Base-by-base conservation (phyloP, 2,797 vertebrate genomes). In the Lophotriccus pileatus region DNA sequence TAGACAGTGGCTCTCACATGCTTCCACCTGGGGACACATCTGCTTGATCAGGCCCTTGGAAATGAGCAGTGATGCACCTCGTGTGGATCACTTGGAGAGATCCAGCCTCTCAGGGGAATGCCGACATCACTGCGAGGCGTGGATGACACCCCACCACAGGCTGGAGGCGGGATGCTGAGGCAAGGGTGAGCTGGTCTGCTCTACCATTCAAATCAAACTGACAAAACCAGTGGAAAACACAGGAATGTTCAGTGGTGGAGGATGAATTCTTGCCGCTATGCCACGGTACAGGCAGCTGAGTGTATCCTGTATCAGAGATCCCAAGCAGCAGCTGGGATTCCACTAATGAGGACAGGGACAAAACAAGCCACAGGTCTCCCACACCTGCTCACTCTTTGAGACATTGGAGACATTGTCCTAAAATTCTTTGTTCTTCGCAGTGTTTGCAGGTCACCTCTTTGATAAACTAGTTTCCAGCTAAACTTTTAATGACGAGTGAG, bases 401-500 rank as follows among this genome's bases (percentile, higher is more conserved):
- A 52, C 32, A 23, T 36, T 14, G 63, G 39, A 83, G 85, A 88
- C 10, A 6, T 11, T 32, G 70, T 47, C 59, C 87, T 93, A 79
- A 86, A 91, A 93, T 24, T 46, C 58, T 43, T 67, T 43, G 39
- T 11, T 89, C 72, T 58, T 70, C 16, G 49, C 49, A 56, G 19
- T 14, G 8, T 66, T 86, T 84, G 79, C 58, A 77, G 89, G 85
- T 95, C 87, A 93, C 53, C 53, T 82, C n/a, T 84, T 77, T 8
- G 5, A 52, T 60, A 84, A 94, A 91, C 74, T 91, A 89, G 85
- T 94, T 97, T 91, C 74, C 70, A 74, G 62, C 19, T 69, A 43
- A 90, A 89, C 19, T 93, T 91, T 50, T 53, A 91, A 90, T 44
- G 49, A 50, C 1, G 0, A 89, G 24, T 2, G 46, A 84, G 47